phyloP scores from a whole-genome alignment of 2,888 invertebrate species.

The Leucophenga maculata region DNA sequence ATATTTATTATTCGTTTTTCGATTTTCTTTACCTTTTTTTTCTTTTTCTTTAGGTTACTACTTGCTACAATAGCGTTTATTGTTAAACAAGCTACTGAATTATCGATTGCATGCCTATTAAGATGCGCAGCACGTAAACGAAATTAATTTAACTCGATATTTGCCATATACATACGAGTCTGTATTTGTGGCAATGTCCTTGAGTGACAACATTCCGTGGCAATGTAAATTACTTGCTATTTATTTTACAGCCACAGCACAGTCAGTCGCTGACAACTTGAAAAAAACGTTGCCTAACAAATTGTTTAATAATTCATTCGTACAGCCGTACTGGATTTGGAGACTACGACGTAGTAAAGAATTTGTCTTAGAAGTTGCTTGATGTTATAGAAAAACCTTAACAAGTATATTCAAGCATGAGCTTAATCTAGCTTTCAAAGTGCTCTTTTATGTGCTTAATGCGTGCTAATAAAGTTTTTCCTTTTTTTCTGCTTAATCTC shows the following conservation, averaged over 20 bases:
- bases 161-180: too few species aligned
- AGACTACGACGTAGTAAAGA: neutral
- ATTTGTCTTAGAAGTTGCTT: too few species aligned
- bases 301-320: too few species aligned
- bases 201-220: neutral
- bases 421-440: neutral
- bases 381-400: too few species aligned
- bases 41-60: neutral
- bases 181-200: neutral
- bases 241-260: neutral
- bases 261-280: too few species aligned
- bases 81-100: too few species aligned
- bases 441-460: neutral
- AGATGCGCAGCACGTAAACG: slow-evolving; percentile 12
- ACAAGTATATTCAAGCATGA: neutral
- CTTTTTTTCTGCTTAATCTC: neutral
- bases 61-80: neutral
- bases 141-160: neutral
- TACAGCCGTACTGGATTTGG: neutral
- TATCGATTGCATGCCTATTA: neutral
- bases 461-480: neutral
- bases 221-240: neutral
- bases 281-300: too few species aligned
- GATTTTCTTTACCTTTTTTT: too few species aligned
- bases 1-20: too few species aligned